These are phyloP conservation scores for Clistopyga incitator DNA, from an alignment of 2,888 invertebrate genomes.

Conservation along the genomic window DNA sequence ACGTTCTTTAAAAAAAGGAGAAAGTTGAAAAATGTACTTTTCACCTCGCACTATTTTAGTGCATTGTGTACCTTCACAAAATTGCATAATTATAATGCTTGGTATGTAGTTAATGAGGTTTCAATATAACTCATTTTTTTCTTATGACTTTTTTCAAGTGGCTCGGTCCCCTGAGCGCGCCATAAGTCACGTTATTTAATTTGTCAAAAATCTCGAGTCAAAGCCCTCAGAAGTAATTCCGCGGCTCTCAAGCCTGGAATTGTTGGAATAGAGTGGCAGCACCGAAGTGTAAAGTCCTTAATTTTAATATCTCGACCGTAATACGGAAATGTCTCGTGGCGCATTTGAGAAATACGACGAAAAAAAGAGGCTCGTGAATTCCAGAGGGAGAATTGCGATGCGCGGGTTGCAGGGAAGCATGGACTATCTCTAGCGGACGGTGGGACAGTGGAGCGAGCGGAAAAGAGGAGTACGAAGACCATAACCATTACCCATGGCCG, in stretches of 20 bases:
- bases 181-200: not conserved
- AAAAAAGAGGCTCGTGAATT: slow-evolving; percentile 37
- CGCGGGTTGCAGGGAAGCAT: not conserved
- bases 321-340: slow-evolving; percentile 6
- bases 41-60: too few species aligned
- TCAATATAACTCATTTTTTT: too few species aligned
- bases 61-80: too few species aligned
- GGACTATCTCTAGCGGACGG: slow-evolving; percentile 5
- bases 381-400: slow-evolving; percentile 11
- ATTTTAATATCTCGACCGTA: slow-evolving; percentile 21
- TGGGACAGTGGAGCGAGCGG: slow-evolving; percentile 7
- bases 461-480: slow-evolving; percentile 19
- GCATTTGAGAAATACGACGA: slow-evolving; percentile 2
- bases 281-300: slow-evolving; percentile 1
- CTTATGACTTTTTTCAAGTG: too few species aligned
- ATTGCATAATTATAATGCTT: too few species aligned
- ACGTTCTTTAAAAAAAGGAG: too few species aligned
- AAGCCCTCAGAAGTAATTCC: not conserved
- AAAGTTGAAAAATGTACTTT: too few species aligned
- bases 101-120: too few species aligned
- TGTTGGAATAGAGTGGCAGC: not conserved
- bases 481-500: slow-evolving; percentile 48
- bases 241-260: not conserved
- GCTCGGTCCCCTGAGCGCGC: not conserved
- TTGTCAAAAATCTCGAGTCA: not conserved